These are phyloP conservation scores for Brachypalpus laphriformis DNA, from an alignment of 2,888 invertebrate species.

Conservation along the genomic window DNA sequence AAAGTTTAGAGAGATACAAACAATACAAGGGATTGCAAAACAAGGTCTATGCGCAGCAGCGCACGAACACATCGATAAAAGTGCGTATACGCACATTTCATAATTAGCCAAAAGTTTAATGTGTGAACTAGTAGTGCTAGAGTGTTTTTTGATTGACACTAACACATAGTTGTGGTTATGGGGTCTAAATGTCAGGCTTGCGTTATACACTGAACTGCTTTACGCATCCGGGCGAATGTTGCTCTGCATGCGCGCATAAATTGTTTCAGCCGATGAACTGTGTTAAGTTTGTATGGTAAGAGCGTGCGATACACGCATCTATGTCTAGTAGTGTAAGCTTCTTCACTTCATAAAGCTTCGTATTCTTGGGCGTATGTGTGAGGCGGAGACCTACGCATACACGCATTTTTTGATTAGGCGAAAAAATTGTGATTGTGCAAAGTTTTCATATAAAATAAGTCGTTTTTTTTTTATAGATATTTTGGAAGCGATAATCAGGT, in stretches of 20 bases:
- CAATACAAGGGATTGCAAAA: slow-evolving; percentile 59
- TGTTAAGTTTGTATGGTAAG: neutral
- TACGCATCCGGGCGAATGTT: slow-evolving; percentile 64
- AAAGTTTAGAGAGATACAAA: slow-evolving; percentile 49
- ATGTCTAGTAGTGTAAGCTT: slow-evolving; percentile 16
- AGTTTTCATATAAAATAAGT: slow-evolving; percentile 19
- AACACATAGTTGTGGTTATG: slow-evolving; percentile 34
- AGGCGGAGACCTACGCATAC: slow-evolving; percentile 35
- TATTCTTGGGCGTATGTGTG: neutral
- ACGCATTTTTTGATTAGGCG: slow-evolving; percentile 56
- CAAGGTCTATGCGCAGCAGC: slow-evolving; percentile 54
- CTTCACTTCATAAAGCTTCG: slow-evolving; percentile 7
- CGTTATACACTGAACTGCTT: slow-evolving; percentile 38
- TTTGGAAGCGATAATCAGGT: slow-evolving; percentile 56
- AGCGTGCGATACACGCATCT: slow-evolving; percentile 49
- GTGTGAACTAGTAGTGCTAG: too few relatives aligned
- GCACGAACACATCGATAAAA: slow-evolving; percentile 31
- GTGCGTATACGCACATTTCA: slow-evolving; percentile 72
- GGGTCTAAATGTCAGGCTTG: slow-evolving; percentile 65
- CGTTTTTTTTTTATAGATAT: slow-evolving; percentile 17
- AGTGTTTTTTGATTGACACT: slow-evolving; percentile 5
- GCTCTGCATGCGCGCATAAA: slow-evolving; percentile 66
- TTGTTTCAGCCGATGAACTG: slow-evolving; percentile 14
- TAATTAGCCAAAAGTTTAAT: too few relatives aligned
- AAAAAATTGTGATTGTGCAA: slow-evolving; percentile 68